Base-by-base conservation (phyloP, 2,888 invertebrate species). In the Buathra laborator region DNA sequence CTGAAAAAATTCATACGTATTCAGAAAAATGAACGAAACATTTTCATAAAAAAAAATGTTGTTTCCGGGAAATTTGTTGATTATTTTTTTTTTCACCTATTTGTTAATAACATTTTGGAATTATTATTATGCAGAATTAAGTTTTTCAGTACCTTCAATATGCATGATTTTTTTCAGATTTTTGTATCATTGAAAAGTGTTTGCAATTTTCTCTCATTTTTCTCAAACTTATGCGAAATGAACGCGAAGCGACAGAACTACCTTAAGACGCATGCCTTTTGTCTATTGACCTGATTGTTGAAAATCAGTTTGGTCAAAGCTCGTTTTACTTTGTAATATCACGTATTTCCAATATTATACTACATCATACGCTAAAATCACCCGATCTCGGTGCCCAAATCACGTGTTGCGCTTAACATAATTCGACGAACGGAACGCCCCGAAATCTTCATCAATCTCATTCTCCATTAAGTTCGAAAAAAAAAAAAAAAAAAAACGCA, bases 281-380 rank as follows among this genome's bases (percentile, higher is more conserved):
- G 62, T 48, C 62, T 37, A 70, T 75, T 77, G 51, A 48, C 70
- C 71, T 64, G 68, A 24, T 72, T 71, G 62, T 29, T 62, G 14
- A n/a, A 83, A 51, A 48, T 19, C 46, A 7, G 10, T 78, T 72
- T 68, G 81, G 67, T 81, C 66, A 62, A 79, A 81, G 81, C 86
- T 87, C 77, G 84, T 83, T 87, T 87, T 90, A 74, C 81, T 86
- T 81, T 86, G 44, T 80, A 86, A 81, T 48, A 83, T 82, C 84
- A 84, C 84, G 64, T 78, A 81, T 81, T 78, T 88, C 89, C 88
- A 85, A 89, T 89, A 89, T 89, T 90, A 83, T 89, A 75, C 87
- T 90, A 90, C 90, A 91, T 91, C 88, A 90, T 90, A 90, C 88
- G 88, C 88, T 84, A 51, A 62, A 82, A 90, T 88, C 89, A 90